Evolutionary conservation across 2,113 vertebrate genomes (phyloP), one percentile per base, ranked within the genome.

Genomic region (Gasterosteus aculeatus): DNA sequence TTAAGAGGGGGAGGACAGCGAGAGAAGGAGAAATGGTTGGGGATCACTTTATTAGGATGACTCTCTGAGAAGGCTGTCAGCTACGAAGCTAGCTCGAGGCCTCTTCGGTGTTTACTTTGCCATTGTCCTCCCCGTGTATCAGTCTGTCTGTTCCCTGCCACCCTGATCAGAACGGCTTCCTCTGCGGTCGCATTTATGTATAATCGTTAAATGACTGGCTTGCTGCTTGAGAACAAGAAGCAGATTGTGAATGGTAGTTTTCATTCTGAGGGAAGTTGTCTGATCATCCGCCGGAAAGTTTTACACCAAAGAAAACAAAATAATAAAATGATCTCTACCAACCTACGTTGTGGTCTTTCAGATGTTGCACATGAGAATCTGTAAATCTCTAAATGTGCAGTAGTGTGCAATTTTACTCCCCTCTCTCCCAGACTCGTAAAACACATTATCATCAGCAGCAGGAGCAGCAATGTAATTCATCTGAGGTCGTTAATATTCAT

Each of bases 401-500:
- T 85, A 74, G 87, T 91, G 87, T 89, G 90, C 92, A 92, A 86
- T 92, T 92, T 92, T 82, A 60, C 61, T 80, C 80, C 85, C 75
- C 80, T 82, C 85, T 86, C 84, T 91, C 80, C 64, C 69, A 66
- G 84, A 92, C 88, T 92, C 90, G 70, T 93, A 93, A 93, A 93
- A 89, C 87, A 92, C 89, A 94, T 93, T 93, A 93, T 92, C 92
- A 88, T 87, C 91, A 93, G 53, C 85, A 89, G 88, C 84, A 88
- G 90, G 78, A 90, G 91, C 91, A 89, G 93, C 87, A 88, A 85
- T 88, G 90, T 88, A 92, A 93, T 94, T 93, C 92, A 92, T 92
- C 92, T 69, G 67, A 90, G 91, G 92, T 93, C 85, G 92, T 94
- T 94, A 94, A 94, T 94, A 93, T 94, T 94, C 93, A 94, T 94